Evolutionary conservation across 2,888 invertebrate species (phyloP).

Genomic region (Amiota minor): DNA sequence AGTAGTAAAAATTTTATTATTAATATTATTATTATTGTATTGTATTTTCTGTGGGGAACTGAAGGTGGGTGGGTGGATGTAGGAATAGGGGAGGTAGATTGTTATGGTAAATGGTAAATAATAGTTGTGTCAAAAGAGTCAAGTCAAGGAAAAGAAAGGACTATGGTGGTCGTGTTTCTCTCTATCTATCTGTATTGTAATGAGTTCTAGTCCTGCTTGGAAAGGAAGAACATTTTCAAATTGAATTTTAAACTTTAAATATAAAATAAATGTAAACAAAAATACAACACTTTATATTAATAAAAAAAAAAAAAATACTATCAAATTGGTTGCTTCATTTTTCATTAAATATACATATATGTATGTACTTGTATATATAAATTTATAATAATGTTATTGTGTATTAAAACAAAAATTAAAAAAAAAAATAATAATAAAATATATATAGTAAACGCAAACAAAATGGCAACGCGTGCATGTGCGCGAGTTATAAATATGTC

Average conservation of each 20-base stretch:
- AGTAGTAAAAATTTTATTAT: neutral
- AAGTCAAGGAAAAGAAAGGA: constrained; percentile 1
- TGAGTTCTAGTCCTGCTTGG: no score
- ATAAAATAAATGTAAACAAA: neutral
- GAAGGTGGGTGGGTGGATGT: no score
- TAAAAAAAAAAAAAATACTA: constrained; percentile 24
- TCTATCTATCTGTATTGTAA: no score
- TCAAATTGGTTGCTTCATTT: constrained; percentile 5
- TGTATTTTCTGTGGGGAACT: no score
- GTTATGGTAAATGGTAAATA: no score
- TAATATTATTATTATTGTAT: no score
- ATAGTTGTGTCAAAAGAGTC: neutral
- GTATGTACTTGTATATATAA: neutral
- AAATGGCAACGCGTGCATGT: constrained; percentile 56
- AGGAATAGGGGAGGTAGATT: no score
- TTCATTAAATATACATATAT: neutral
- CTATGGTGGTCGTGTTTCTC: neutral
- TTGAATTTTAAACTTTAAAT: no score
- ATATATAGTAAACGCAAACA: constrained; percentile 60
- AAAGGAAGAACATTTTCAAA: no score
- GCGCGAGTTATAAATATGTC: neutral
- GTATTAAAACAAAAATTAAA: no score
- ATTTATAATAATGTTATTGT: neutral
- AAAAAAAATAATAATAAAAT: no score
- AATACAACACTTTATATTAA: neutral